These are phyloP conservation scores for Smittia aterrima DNA, from an alignment of 2,888 invertebrate species.

Conservation along the genomic window DNA sequence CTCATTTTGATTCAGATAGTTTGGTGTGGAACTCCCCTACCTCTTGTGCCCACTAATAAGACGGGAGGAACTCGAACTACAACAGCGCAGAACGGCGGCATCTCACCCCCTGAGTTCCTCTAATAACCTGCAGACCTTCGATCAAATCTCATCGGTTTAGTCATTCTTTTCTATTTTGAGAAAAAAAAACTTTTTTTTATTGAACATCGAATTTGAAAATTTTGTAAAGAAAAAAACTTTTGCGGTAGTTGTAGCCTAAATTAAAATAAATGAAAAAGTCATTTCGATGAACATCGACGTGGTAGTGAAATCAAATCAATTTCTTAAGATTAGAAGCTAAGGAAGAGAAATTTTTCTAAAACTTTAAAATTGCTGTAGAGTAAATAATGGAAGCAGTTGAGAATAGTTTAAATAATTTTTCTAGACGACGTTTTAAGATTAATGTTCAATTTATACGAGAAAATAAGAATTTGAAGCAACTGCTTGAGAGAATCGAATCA, in stretches of 20 bases:
- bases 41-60: constrained; percentile 49
- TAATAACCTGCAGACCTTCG: neutral
- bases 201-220: constrained; percentile 33
- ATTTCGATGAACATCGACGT: too few species aligned
- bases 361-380: too few species aligned
- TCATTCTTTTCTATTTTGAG: neutral
- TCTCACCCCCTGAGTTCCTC: constrained; percentile 36
- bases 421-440: too few species aligned
- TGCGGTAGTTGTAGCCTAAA: constrained; percentile 35
- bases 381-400: too few species aligned
- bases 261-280: neutral
- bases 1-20: constrained; percentile 48
- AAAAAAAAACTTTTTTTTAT: neutral
- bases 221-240: neutral
- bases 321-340: too few species aligned
- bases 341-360: too few species aligned
- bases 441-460: too few species aligned
- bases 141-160: constrained; percentile 24
- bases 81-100: constrained; percentile 31
- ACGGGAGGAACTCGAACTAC: constrained; percentile 46
- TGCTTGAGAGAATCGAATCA: too few species aligned
- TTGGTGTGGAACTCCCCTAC: constrained; percentile 53
- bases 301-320: too few species aligned
- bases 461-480: too few species aligned
- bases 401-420: too few species aligned